These are phyloP conservation scores for Vicugna pacos DNA, from an alignment of 2,113 vertebrate species.

Conservation along the genomic window DNA sequence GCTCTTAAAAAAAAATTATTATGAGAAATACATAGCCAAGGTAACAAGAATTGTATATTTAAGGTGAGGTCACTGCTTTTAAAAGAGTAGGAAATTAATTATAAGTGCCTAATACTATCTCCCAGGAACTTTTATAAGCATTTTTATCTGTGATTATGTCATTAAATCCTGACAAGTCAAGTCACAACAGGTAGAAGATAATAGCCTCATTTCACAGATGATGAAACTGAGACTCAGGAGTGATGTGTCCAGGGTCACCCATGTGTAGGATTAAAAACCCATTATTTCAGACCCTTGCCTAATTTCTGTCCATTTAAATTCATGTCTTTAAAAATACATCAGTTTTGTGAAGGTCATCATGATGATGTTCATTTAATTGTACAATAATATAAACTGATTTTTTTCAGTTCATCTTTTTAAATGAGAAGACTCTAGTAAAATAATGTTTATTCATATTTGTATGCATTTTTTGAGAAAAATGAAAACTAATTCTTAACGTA, in stretches of 20 bases:
- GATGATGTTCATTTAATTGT: background rate
- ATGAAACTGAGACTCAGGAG: background rate
- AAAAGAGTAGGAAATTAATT: constrained; percentile 24
- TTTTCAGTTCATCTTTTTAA: constrained; percentile 34
- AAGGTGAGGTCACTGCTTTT: constrained; percentile 36
- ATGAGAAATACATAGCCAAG: constrained; percentile 20
- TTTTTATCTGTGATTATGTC: constrained; percentile 3
- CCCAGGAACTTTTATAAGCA: background rate
- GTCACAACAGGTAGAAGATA: background rate
- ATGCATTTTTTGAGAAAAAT: constrained; percentile 45
- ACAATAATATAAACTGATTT: background rate
- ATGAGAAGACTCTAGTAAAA: constrained; percentile 2
- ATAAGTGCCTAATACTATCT: background rate
- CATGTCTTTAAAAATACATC: background rate
- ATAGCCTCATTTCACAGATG: background rate
- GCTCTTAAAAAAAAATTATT: background rate
- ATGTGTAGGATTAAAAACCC: background rate
- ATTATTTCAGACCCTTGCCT: background rate
- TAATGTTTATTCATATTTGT: constrained; percentile 1
- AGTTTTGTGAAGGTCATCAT: background rate
- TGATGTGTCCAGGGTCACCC: background rate
- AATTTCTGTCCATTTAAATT: constrained; percentile 41
- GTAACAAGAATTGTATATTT: background rate
- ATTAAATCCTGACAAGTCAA: constrained; percentile 27
- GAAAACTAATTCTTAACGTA: background rate